Base-by-base conservation (phyloP, 2,113 vertebrate genomes). In the Hemicordylus capensis region DNA sequence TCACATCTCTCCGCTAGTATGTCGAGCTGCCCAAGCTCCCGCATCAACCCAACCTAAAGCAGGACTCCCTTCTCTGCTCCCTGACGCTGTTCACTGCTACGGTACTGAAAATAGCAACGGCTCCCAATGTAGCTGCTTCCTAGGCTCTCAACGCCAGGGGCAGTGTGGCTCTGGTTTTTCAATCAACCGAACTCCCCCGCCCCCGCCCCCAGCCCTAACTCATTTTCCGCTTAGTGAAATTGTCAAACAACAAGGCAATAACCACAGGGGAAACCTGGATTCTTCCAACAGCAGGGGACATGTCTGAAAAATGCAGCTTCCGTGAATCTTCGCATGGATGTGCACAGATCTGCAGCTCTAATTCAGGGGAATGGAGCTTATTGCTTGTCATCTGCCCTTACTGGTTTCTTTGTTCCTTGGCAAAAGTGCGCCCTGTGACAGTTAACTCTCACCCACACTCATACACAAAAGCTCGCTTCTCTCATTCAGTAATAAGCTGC, bases 61-160 rank as follows among this genome's bases (percentile, higher is more conserved):
- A 86, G 70, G 81, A 83, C 87, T 91, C 87, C 89, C 90, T 92
- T 81, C 91, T 91, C 83, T 17, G 12, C 48, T 58, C 39, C 39
- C 64, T 42, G 64, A 31, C 17, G 75, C 54, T 83, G 86, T 88
- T 90, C 88, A 87, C 78, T 69, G 90, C 87, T 80, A 78, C 83
- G 82, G 37, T 90, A 87, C 80, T 78, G 37, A 80, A 86, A 87
- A 83, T 86, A 69, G 90, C 87, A 67, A 48, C 80, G 44, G 61
- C 82, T 85, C 77, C 82, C 31, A 11, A 83, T 67, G 20, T 3
- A 82, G 78, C 48, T 59, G 74, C 58, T 37, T 72, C 78, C 19
- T 42, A 34, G 31, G 37, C 22, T 34, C 1, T 59, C 83, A 1
- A 46, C 1, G 0, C 77, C 44, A 82, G 87, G 87, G 87, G 73